Base-by-base conservation (phyloP, 92 coral and sea anemone species). In the Isaurus tuberculatus region DNA sequence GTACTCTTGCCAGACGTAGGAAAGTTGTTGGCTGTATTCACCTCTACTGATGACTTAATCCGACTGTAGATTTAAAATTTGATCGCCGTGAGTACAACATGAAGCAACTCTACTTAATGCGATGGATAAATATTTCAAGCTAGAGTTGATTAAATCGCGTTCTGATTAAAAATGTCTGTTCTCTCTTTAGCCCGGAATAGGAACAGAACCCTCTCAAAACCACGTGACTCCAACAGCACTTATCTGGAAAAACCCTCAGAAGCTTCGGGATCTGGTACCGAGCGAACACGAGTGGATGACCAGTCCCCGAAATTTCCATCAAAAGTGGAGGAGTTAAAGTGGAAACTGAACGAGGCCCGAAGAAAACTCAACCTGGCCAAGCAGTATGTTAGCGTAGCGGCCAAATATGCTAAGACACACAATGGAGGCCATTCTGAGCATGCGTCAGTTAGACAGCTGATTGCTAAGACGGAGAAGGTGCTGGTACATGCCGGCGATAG, bases 341-440 rank as follows among this genome's bases (percentile, higher is more conserved):
- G 98, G 98, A 95, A 91, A 63, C 61, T 95, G 28, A 95, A 95
- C 90, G 86, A 83, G 75, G 98, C 97, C 3, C 67, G 98, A 69
- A 90, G 79, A 89, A 92, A 91, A 53, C 88, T 95, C 57, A 90
- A 84, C 67, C 69, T 91, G 19, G 98, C 98, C 19, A 95, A 94
- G n/a, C 89, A 92, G 19, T 95, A 91, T 48, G 93, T 94, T 1
- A 67, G 85, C 31, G 86, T 93, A 15, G 98, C 98, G 1, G 86
- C 91, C 25, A 90, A 92, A 53, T 87, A 88, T 22, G 85, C 86
- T 1, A 80, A 82, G 77, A 30, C 83, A 20, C 70, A 82, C 42
- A 80, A 91, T 69, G 82, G 79, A 14, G 91, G 86, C 34, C 83
- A 86, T 29, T 75, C 79, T 36, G 83, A 87, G 23, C 91, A 89